A percentile compares a stretch with the other conserved stretches of the same genome.
Conservation (phyloP, 2,797 vertebrate genomes). For the Macrochelys suwanniensis region DNA sequence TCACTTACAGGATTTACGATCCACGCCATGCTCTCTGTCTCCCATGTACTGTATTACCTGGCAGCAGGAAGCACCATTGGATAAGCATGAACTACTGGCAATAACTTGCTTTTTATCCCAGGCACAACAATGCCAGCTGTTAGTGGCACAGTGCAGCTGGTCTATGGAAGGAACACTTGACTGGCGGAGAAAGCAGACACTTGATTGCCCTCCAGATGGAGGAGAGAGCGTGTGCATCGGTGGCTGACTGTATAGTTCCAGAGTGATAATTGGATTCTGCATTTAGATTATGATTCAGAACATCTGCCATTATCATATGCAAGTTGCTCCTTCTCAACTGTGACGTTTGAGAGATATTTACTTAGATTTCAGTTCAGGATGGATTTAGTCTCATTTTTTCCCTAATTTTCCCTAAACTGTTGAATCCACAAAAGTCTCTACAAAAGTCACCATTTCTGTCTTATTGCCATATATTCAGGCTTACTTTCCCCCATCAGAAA, state of each 20-base stretch:
- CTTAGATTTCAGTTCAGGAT: slow-evolving; percentile 11
- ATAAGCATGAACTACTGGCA: slow-evolving; percentile 4
- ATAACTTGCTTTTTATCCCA: slow-evolving; percentile 22
- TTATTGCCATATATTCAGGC: background rate
- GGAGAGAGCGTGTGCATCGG: background rate
- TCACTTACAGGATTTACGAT: background rate
- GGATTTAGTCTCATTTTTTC: background rate
- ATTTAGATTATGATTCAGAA: background rate
- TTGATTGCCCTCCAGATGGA: background rate
- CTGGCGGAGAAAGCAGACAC: background rate
- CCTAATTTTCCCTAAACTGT: background rate
- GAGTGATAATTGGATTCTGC: background rate
- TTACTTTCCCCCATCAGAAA: background rate
- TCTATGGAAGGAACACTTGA: background rate
- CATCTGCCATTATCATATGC: background rate
- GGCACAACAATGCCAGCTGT: background rate
- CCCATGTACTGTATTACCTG: background rate
- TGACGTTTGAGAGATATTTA: background rate
- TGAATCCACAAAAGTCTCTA: background rate
- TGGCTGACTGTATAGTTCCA: background rate
- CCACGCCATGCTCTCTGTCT: background rate
- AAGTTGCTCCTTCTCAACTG: slow-evolving; percentile 2
- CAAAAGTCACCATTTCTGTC: background rate
- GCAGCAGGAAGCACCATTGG: background rate
- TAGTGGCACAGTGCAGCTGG: background rate